phyloP scores from a whole-genome alignment of 2,888 invertebrate genomes.

The Drosophila sordidapex region DNA sequence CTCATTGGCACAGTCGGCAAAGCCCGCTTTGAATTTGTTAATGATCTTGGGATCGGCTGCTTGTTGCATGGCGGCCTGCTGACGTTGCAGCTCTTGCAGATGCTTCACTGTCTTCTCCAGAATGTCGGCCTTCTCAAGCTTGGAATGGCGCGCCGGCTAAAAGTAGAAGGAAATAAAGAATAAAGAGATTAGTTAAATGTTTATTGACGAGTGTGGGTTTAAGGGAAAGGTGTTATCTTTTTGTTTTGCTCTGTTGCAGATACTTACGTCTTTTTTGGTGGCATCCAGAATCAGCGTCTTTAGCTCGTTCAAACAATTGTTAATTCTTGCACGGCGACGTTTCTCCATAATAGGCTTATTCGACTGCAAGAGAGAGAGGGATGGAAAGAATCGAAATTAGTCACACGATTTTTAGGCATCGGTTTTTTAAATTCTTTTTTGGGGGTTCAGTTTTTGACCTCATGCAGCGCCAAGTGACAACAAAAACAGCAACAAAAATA shows the following conservation, averaged over 20 bases:
- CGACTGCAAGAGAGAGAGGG: conserved; percentile 87
- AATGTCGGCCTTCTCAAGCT: conserved; percentile 98
- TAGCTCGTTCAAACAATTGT: conserved; percentile 94
- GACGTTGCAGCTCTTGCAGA: conserved; percentile 94
- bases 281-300: conserved; percentile 94
- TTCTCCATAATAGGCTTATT: conserved; percentile 98
- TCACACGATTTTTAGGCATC: conserved; percentile 26
- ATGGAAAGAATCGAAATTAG: conserved; percentile 56
- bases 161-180: conserved; percentile 77
- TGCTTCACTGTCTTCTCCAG: conserved; percentile 97
- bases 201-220: neutral
- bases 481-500: conserved; percentile 64
- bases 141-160: conserved; percentile 96
- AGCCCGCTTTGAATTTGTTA: conserved; percentile 94
- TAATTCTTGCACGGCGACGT: conserved; percentile 94
- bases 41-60: conserved; percentile 93
- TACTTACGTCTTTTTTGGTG: conserved; percentile 95
- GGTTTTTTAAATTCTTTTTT: neutral
- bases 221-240: neutral
- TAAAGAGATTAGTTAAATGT: conserved; percentile 23
- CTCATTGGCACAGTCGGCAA: conserved; percentile 94
- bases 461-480: conserved; percentile 69
- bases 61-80: conserved; percentile 93
- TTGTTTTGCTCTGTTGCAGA: conserved; percentile 10
- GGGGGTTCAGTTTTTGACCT: conserved; percentile 59